Conservation (phyloP, 2,113 vertebrate genomes). For the Nematolebias whitei region DNA sequence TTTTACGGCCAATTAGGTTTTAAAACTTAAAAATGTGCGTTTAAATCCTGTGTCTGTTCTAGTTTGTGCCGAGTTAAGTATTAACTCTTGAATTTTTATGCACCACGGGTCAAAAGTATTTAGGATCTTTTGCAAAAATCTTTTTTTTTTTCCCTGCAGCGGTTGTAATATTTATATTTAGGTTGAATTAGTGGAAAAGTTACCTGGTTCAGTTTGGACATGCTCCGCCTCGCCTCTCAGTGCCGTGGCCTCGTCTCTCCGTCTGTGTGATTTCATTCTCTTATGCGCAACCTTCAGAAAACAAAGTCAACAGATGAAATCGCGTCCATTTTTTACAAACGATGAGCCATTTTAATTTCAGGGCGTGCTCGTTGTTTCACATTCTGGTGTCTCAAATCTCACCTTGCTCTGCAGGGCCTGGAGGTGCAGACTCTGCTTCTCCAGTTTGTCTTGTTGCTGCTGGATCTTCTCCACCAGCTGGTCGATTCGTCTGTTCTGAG, state of each 20-base stretch:
- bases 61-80: not conserved
- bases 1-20: not conserved
- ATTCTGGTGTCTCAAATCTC: constrained; percentile 2
- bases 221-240: constrained; percentile 26
- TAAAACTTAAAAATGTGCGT: not conserved
- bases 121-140: no score
- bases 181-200: not conserved
- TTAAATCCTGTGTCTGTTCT: not conserved
- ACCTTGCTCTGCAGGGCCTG: constrained; percentile 77
- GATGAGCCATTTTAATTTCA: no score
- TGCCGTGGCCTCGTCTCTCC: constrained; percentile 50
- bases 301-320: not conserved
- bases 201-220: constrained; percentile 34
- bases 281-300: constrained; percentile 55
- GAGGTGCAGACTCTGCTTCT: constrained; percentile 87
- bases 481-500: constrained; percentile 83
- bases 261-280: constrained; percentile 61
- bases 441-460: constrained; percentile 88
- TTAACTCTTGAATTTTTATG: not conserved
- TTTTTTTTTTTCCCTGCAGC: no score
- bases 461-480: constrained; percentile 87
- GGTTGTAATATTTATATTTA: not conserved
- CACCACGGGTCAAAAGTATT: not conserved
- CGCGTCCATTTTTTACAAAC: not conserved
- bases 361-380: no score